phyloP scores from a whole-genome alignment of 2,888 invertebrate genomes.

The Stratiomys singularior region DNA sequence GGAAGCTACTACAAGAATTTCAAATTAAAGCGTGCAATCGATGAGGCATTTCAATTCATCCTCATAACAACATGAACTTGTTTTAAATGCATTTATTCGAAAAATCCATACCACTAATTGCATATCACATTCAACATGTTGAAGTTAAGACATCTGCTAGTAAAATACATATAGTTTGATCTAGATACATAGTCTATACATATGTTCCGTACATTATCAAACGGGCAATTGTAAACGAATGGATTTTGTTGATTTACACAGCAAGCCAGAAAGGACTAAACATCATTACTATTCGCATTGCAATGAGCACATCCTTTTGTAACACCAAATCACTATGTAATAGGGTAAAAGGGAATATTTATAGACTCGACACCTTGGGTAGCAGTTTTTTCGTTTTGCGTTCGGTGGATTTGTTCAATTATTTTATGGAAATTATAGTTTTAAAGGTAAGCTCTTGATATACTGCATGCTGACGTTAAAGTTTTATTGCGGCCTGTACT shows the following conservation, averaged over 20 bases:
- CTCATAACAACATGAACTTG: background rate
- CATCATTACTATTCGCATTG: slow-evolving; percentile 51
- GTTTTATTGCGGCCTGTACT: no score
- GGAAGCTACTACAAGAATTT: no score
- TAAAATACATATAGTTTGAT: background rate
- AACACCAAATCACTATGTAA: background rate
- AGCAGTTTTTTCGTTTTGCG: slow-evolving; percentile 4
- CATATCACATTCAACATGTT: slow-evolving; percentile 43
- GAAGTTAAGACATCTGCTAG: slow-evolving; percentile 39
- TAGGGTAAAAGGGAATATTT: background rate
- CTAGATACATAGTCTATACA: background rate
- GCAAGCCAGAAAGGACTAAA: slow-evolving; percentile 42
- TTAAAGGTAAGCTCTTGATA: no score
- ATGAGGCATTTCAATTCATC: background rate
- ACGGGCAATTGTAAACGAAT: slow-evolving; percentile 46
- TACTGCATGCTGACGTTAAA: no score
- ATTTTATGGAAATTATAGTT: no score
- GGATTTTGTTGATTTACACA: slow-evolving; percentile 50
- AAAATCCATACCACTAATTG: slow-evolving; percentile 40
- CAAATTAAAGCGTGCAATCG: background rate
- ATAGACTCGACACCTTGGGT: background rate
- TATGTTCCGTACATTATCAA: background rate
- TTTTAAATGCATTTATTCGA: slow-evolving; percentile 6
- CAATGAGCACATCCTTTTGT: slow-evolving; percentile 36
- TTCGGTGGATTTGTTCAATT: no score